A percentile compares a stretch with the other conserved stretches of the same genome.
These are phyloP conservation scores for Microvelia longipes DNA, from an alignment of 1,140 invertebrate genomes.

Conservation along the genomic window DNA sequence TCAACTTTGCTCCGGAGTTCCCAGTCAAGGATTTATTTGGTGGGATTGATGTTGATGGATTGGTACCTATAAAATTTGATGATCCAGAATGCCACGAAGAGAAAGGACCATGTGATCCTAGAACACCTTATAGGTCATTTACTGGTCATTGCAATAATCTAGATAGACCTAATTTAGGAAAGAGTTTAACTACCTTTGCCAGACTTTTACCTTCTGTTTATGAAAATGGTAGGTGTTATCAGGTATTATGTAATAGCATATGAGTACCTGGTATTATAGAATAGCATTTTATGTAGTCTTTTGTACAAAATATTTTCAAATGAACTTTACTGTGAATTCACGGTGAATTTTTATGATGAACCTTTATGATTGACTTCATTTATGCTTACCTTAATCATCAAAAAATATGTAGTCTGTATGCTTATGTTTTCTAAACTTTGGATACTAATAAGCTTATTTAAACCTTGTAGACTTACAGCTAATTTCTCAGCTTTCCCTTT, in stretches of 20 bases:
- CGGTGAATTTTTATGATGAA: too few species aligned
- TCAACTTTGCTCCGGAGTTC: slow-evolving; percentile 36
- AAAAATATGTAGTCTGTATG: too few species aligned
- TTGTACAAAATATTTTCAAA: too few species aligned
- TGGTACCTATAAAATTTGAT: slow-evolving; percentile 33
- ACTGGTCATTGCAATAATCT: slow-evolving; percentile 87
- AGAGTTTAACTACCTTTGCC: slow-evolving; percentile 70
- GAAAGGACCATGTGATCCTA: slow-evolving; percentile 55
- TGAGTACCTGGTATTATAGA: too few species aligned
- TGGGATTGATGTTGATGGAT: slow-evolving; percentile 51
- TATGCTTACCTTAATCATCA: too few species aligned
- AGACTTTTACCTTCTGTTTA: slow-evolving; percentile 71
- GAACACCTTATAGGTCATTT: slow-evolving; percentile 58
- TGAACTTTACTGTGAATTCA: too few species aligned
- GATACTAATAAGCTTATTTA: too few species aligned
- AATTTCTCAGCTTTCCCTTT: too few species aligned
- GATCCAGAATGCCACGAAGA: slow-evolving; percentile 35
- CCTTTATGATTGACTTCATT: too few species aligned
- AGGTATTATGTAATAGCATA: slow-evolving; percentile 33
- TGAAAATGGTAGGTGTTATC: slow-evolving; percentile 60
- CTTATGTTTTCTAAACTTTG: too few species aligned
- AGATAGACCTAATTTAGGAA: slow-evolving; percentile 66
- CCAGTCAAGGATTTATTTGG: slow-evolving; percentile 30
- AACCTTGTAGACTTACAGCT: too few species aligned
- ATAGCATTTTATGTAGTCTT: too few species aligned